These are phyloP conservation scores for Microctonus aethiopoides DNA, from an alignment of 2,888 invertebrate species.

Conservation along the genomic window DNA sequence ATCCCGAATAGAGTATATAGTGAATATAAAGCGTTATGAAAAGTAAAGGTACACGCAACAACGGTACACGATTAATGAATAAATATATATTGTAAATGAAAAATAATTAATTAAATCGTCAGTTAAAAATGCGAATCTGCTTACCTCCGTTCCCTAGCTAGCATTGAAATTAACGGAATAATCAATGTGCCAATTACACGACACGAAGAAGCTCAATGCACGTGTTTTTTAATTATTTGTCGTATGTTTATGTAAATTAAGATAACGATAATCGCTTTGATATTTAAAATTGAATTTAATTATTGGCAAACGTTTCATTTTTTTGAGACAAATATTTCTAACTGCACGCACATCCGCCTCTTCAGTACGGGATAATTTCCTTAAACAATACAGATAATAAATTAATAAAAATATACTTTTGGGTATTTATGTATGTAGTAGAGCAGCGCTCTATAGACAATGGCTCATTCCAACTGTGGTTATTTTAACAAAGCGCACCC, in stretches of 20 bases:
- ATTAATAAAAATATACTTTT: background rate
- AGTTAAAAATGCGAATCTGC: slow-evolving; percentile 40
- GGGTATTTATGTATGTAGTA: too few species aligned
- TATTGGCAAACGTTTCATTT: background rate
- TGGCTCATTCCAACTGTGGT: slow-evolving; percentile 66
- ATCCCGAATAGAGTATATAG: too few species aligned
- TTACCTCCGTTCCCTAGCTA: slow-evolving; percentile 66
- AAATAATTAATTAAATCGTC: background rate
- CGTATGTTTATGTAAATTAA: background rate
- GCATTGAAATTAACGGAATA: slow-evolving; percentile 63
- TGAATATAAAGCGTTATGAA: slow-evolving; percentile 28
- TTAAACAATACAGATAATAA: background rate
- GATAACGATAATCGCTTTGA: background rate
- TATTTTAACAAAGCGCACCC: slow-evolving; percentile 17
- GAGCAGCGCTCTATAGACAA: slow-evolving; percentile 62
- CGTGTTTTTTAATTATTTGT: background rate
- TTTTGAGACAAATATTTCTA: background rate
- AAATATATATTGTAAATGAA: background rate
- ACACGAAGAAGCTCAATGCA: slow-evolving; percentile 31
- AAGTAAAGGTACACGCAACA: background rate
- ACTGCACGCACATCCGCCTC: background rate
- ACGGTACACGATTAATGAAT: background rate
- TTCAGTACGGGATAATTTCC: background rate
- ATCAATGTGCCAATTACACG: slow-evolving; percentile 57
- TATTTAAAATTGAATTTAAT: background rate